Base-by-base conservation (phyloP, 2,888 invertebrate genomes). In the Drosophila bunnanda region DNA sequence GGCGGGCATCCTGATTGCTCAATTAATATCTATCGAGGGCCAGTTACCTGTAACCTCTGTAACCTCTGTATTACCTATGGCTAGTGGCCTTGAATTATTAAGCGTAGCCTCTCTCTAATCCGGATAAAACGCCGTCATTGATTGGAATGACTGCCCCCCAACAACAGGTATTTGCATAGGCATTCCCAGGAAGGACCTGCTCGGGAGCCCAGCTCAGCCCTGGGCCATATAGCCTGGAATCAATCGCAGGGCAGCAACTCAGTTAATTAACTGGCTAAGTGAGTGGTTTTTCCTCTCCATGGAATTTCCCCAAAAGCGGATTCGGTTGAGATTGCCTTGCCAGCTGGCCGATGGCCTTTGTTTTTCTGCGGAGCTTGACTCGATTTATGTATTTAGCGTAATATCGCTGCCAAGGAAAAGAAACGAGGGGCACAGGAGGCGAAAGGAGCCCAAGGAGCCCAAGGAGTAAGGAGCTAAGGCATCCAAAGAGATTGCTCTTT, bases 301-400 rank as follows among this genome's bases (percentile, higher is more conserved):
- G 50, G 50, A 52, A 43, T 59, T 75, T 70, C 43, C 38, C 20
- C 36, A n/a, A 22, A n/a, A 36, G 36, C 38, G 58, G 25, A 62
- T 54, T 67, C 50, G 25, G 25, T 25, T 25, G 25, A 25, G 25
- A 25, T 25, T 25, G 25, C 25, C 25, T 25, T 61, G 57, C 69
- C 69, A 60, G 65, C 67, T 25, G 57, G 61, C 17, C 20, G n/a
- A 17, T 36, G 9, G n/a, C 32, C 12, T 46, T 48, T 64, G 46
- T 64, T 57, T 22, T 48, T 44, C 28, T 30, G 4, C 20, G 13
- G 6, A 20, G 20, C 67, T 41, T 61, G 64, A 52, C 68, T 65
- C 78, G 79, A 84, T 84, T 81, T 81, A 84, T 80, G 76, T 78
- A 53, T 62, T 80, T 67, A 77, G 64, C 57, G 62, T 60, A 7